Base-by-base conservation (phyloP, 1,140 invertebrate genomes). In the Tachypleus tridentatus region DNA sequence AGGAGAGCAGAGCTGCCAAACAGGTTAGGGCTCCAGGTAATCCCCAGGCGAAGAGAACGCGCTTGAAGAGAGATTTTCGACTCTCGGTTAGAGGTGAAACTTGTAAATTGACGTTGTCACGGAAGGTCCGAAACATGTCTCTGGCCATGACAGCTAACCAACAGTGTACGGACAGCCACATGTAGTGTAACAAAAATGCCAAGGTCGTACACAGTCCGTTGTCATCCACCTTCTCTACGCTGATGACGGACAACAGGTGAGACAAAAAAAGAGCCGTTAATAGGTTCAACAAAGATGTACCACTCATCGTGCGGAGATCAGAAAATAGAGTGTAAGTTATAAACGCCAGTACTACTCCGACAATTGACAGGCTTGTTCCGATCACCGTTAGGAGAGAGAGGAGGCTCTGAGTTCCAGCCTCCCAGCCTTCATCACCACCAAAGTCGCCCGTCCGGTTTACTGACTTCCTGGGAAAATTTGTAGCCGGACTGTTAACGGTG, bases 261-360 rank as follows among this genome's bases (percentile, higher is more conserved):
- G 82, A 80, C 79, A 86, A 83, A 73, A 86, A 86, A 9, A 85
- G 78, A 9, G 83, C 81, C 58, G 84, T 83, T 70, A 86, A 74
- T 60, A 86, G 77, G 76, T 85, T 85, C 82, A 85, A 83, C 66
- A 85, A 73, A 5, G 83, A 82, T 51, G 83, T 85, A 54, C 84
- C 84, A 47, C 82, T 82, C 64, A 85, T 74, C 69, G 80, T 85
- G 60, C 84, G 77, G 62, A 85, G 74, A 71, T 86, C 84, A 11
- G 84, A 85, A 73, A 86, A 86, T 62, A 86, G 76, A 69, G 84
- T 85, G 77, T 85, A 85, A 3, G 84, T 85, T 71, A 85, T 85
- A 75, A 85, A 85, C 62, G 84, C 83, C 72, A 85, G 85, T 58
- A 85, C 83, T 11, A 86, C 77, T 29, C 83, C 84, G 4, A 86